Percentiles rank a stretch among this genome's conserved stretches.
These are phyloP conservation scores for Iguana delicatissima DNA, from an alignment of 2,797 vertebrate species.

Conservation along the genomic window DNA sequence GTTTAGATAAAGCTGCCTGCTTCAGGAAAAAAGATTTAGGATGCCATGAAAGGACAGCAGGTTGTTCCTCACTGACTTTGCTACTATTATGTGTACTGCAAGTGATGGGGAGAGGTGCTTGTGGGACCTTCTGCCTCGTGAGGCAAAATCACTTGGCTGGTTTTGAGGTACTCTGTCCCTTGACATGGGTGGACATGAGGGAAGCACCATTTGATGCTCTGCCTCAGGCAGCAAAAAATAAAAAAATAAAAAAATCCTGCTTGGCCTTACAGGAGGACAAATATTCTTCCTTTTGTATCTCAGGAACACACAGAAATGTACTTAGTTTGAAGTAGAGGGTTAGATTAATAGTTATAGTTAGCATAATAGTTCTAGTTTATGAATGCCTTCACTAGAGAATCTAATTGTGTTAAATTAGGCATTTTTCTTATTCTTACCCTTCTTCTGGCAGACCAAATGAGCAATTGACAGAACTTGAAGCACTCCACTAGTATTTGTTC, in stretches of 20 bases:
- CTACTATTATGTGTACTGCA: neutral
- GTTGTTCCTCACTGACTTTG: neutral
- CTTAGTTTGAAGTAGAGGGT: neutral
- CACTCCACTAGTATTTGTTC: neutral
- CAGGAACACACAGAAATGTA: conserved; percentile 1
- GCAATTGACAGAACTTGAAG: neutral
- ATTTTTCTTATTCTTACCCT: neutral
- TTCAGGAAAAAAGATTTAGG: neutral
- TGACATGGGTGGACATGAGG: too few species aligned
- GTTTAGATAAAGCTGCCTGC: neutral
- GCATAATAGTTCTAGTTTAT: neutral
- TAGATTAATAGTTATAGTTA: neutral
- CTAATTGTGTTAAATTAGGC: conserved; percentile 30
- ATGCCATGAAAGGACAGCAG: neutral
- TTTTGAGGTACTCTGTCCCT: too few species aligned
- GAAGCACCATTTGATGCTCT: too few species aligned
- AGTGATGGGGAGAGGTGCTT: neutral
- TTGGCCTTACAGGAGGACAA: neutral
- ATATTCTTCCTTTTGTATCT: neutral
- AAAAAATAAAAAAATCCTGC: too few species aligned
- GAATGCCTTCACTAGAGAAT: conserved; percentile 16
- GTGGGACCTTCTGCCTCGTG: neutral
- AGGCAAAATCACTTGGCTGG: neutral
- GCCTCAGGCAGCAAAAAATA: too few species aligned
- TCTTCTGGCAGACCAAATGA: conserved; percentile 7